These are phyloP conservation scores for Hermodice carunculata DNA, from an alignment of 2,888 invertebrate species.

Conservation along the genomic window DNA sequence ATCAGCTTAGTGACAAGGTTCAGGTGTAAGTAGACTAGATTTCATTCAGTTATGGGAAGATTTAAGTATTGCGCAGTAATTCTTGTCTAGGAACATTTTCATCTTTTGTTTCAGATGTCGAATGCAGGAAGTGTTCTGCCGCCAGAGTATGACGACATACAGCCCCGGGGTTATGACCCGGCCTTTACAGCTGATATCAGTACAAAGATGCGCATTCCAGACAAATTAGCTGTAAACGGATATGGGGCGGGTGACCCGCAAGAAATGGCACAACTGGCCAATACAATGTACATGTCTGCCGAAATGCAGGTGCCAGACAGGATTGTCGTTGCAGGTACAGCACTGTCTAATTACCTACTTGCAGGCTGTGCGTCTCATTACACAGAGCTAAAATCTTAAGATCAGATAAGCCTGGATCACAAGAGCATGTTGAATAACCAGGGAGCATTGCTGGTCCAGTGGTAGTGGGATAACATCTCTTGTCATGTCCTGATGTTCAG, in stretches of 20 bases:
- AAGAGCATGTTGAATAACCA: no score
- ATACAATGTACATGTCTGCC: not conserved
- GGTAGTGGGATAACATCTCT: no score
- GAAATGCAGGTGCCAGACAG: slow-evolving; percentile 92
- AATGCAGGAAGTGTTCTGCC: slow-evolving; percentile 10
- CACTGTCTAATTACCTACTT: not conserved
- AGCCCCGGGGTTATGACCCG: slow-evolving; percentile 75
- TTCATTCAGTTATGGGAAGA: no score
- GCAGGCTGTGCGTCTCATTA: no score
- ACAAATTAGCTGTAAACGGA: slow-evolving; percentile 77
- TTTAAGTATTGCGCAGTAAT: no score
- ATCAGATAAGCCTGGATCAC: no score
- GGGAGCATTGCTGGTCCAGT: no score
- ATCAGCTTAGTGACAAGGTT: no score
- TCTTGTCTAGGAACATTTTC: not conserved
- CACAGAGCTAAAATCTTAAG: no score
- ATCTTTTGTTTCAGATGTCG: slow-evolving; percentile 6
- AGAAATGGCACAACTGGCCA: slow-evolving; percentile 1
- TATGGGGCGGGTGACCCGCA: slow-evolving; percentile 22
- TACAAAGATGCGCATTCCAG: slow-evolving; percentile 85
- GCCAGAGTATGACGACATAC: slow-evolving; percentile 21
- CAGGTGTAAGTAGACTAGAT: no score
- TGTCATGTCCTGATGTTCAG: no score
- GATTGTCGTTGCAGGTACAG: slow-evolving; percentile 87
- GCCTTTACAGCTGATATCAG: slow-evolving; percentile 84